Evolutionary conservation across 2,113 vertebrate genomes (phyloP), one percentile per base, ranked within the genome.

Genomic region (Oryzias curvinotus): DNA sequence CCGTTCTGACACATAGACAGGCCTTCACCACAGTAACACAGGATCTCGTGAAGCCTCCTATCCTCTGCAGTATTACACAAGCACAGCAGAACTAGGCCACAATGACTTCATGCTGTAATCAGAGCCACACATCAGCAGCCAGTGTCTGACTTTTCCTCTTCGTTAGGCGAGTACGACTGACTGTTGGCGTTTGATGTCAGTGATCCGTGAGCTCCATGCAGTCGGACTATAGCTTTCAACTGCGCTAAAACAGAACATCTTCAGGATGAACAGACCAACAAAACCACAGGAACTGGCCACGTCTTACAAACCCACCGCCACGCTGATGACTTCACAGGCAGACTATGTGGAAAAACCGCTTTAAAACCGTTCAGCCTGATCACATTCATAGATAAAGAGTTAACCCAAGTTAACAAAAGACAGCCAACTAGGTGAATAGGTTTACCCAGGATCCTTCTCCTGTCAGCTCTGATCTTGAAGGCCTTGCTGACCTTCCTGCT

Each of bases 401-500:
- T 17, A n/a, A 21, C 12, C 16, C 41, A 26, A 18, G 18, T 26
- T 36, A 57, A 57, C 73, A 21, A 41, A 7, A 51, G 28, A 57
- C 18, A 49, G 4, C 50, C 57, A 55, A 55, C 51, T 51, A 56
- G 51, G 49, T 77, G 59, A 62, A 26, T 51, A 46, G 26, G 61
- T 62, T 80, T 72, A 57, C 44, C 23, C 36, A 3, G 53, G 52
- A 51, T 62, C 51, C 48, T 57, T 68, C 42, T 10, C 61, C 62
- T 30, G 53, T 73, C 73, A 65, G 62, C 66, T 81, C 57, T 56
- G 66, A 77, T 71, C 75, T 44, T 63, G 15, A 47, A 52, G 56
- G 76, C 60, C 62, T 25, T 14, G 26, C 54, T 81, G 81, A 82
- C 81, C 67, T 59, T 14, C 42, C 42, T 51, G 59, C 47, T 74